These are phyloP conservation scores for Neodiprion pinetum DNA, from an alignment of 1,140 invertebrate species.

Conservation along the genomic window DNA sequence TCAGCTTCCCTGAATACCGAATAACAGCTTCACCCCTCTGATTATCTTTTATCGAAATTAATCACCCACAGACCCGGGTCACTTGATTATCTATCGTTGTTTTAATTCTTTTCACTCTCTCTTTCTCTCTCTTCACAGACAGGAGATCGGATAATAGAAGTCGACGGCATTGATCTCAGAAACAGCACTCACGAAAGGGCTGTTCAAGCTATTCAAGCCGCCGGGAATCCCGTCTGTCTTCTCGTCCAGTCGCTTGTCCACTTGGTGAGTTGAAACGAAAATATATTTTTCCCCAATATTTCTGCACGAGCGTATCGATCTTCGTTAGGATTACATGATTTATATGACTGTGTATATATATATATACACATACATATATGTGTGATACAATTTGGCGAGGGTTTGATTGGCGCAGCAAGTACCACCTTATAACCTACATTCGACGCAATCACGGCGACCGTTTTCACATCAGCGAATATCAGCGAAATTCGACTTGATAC, in stretches of 20 bases:
- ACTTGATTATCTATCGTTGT: not conserved
- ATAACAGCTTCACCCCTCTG: not conserved
- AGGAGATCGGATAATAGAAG: slow-evolving; percentile 89
- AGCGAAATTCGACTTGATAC: too few species aligned
- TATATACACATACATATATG: not conserved
- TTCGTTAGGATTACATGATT: not conserved
- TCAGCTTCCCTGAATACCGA: not conserved
- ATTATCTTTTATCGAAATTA: not conserved
- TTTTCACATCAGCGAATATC: too few species aligned
- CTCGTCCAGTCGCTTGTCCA: slow-evolving; percentile 91
- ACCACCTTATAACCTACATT: too few species aligned
- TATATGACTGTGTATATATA: not conserved
- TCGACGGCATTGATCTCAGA: slow-evolving; percentile 91
- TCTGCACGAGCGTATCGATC: not conserved
- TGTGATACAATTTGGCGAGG: too few species aligned
- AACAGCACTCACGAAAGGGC: slow-evolving; percentile 92
- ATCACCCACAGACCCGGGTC: not conserved
- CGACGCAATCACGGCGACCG: too few species aligned
- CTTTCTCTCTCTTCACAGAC: slow-evolving; percentile 65
- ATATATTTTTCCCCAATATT: slow-evolving; percentile 1
- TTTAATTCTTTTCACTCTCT: not conserved
- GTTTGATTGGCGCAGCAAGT: too few species aligned
- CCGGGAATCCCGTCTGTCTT: slow-evolving; percentile 88
- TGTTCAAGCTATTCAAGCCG: slow-evolving; percentile 94
- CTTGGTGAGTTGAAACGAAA: slow-evolving; percentile 67